Conservation (phyloP, 1,140 invertebrate species). For the Danaus melanippus region DNA sequence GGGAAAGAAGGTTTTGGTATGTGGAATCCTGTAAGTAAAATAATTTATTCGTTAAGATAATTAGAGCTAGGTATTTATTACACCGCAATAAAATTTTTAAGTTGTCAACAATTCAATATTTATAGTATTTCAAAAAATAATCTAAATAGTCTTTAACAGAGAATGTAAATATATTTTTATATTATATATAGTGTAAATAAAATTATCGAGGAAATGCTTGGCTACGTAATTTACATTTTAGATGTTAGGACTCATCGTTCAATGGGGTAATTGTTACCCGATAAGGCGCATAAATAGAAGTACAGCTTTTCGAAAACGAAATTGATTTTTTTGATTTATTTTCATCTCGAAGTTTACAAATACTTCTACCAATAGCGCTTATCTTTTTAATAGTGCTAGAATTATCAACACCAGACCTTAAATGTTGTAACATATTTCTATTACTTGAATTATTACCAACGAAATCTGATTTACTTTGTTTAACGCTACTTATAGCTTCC, state of each 20-base stretch:
- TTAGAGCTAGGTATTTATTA: too few species aligned
- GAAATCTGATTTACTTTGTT: slow-evolving; percentile 48
- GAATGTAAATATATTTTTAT: too few species aligned
- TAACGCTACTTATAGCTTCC: slow-evolving; percentile 25
- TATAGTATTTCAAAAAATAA: too few species aligned
- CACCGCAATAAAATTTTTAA: too few species aligned
- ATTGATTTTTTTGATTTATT: slow-evolving; percentile 41
- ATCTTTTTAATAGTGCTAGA: slow-evolving; percentile 54
- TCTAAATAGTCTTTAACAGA: too few species aligned
- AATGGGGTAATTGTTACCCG: slow-evolving; percentile 46
- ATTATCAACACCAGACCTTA: slow-evolving; percentile 35
- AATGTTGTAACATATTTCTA: slow-evolving; percentile 30
- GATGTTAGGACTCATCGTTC: slow-evolving; percentile 23
- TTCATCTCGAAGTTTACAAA: slow-evolving; percentile 51
- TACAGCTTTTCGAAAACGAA: slow-evolving; percentile 54
- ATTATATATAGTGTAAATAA: too few species aligned
- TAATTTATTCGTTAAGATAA: too few species aligned
- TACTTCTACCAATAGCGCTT: slow-evolving; percentile 58
- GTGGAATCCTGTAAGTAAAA: too few species aligned
- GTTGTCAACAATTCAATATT: too few species aligned
- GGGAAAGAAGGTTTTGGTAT: too few species aligned
- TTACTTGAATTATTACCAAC: slow-evolving; percentile 22
- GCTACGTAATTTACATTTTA: too few species aligned
- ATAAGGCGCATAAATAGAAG: slow-evolving; percentile 53
- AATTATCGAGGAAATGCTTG: too few species aligned